Percentiles rank a stretch among this genome's conserved stretches.
Evolutionary conservation across 2,113 vertebrate genomes (phyloP).

Genomic region (Cheirogaleus medius): DNA sequence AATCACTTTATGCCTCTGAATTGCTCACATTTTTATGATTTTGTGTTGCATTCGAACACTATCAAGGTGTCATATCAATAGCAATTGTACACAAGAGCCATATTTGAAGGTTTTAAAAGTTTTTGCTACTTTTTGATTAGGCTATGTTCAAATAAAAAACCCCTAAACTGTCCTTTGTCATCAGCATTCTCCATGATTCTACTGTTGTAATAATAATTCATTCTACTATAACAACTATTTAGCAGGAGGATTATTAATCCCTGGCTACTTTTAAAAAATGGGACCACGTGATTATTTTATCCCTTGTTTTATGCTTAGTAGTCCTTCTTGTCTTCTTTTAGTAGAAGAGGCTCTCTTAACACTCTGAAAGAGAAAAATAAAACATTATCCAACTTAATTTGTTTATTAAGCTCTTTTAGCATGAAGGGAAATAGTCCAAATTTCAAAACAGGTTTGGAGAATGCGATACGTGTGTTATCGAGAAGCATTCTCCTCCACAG

Average conservation of each 20-base stretch:
- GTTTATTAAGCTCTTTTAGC: constrained; percentile 81
- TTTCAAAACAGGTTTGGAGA: constrained; percentile 76
- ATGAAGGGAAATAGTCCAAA: constrained; percentile 80
- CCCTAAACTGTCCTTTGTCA: constrained; percentile 76
- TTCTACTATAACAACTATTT: constrained; percentile 52
- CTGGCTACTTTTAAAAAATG: constrained; percentile 70
- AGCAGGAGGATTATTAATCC: constrained; percentile 76
- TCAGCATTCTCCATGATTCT: constrained; percentile 58
- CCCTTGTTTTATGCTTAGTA: constrained; percentile 55
- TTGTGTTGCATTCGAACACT: constrained; percentile 75
- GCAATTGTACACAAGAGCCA: constrained; percentile 81
- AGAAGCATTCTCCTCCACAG: constrained; percentile 78
- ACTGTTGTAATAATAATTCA: constrained; percentile 70
- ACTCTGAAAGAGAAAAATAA: constrained; percentile 64
- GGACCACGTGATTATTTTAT: constrained; percentile 60
- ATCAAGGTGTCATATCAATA: constrained; percentile 83
- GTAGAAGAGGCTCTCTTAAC: constrained; percentile 50
- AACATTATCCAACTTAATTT: constrained; percentile 64
- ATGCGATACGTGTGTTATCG: constrained; percentile 72
- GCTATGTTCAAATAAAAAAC: constrained; percentile 78
- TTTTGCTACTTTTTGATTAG: constrained; percentile 80
- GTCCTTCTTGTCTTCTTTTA: constrained; percentile 60
- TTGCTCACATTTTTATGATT: constrained; percentile 81
- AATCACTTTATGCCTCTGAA: constrained; percentile 79
- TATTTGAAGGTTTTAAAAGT: constrained; percentile 81